Evolutionary conservation across 1,140 invertebrate genomes (phyloP), one percentile per base, ranked within the genome.

Genomic region (Chymomyza costata): DNA sequence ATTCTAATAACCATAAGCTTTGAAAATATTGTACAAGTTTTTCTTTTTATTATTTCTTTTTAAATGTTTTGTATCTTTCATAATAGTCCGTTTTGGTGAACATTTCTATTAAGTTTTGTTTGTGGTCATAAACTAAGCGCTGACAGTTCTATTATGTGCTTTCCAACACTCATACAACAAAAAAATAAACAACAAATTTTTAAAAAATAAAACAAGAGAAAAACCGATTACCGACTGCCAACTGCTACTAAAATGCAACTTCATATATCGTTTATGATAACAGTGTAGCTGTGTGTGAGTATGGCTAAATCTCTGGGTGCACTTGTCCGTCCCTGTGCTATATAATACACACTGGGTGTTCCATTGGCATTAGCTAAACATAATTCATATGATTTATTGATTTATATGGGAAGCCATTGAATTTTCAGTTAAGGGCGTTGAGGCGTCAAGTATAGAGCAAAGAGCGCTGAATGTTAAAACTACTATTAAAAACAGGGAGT

Each of bases 301-400:
- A n/a, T n/a, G n/a, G n/a, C n/a, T n/a, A n/a, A n/a, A n/a, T n/a
- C n/a, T n/a, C n/a, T n/a, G n/a, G n/a, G n/a, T n/a, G n/a, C n/a
- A n/a, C n/a, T n/a, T n/a, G n/a, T n/a, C n/a, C n/a, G n/a, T n/a
- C n/a, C n/a, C n/a, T n/a, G n/a, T n/a, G n/a, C n/a, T n/a, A n/a
- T n/a, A n/a, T n/a, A n/a, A n/a, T n/a, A 41, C 53, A 48, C 49
- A 28, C 56, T 62, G 58, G 58, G 58, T 62, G 58, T 62, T 61
- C 58, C 57, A 13, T 28, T 17, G 16, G 15, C 11, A 63, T n/a
- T 51, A 49, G 50, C 21, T 44, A 56, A 32, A 49, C 37, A 63
- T 58, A 66, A 71, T 66, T 47, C 49, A 52, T 47, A 58, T 70
- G 71, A 76, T 78, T 76, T 78, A 78, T 76, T 60, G 66, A 78